Base-by-base conservation (phyloP, 1,140 invertebrate species). In the Meteorus sp. region DNA sequence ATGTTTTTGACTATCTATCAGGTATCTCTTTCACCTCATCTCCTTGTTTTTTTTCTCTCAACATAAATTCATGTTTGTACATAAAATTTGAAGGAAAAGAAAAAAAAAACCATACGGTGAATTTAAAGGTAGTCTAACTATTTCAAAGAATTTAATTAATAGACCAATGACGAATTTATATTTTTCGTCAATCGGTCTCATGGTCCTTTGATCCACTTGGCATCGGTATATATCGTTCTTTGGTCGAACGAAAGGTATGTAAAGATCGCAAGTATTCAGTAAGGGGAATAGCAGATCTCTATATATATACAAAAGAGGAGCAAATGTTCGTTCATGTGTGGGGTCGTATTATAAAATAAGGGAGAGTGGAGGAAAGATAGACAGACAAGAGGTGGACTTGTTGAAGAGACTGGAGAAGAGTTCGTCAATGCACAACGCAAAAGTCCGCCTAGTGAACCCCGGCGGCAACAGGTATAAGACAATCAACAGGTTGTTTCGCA, bases 401-500 rank as follows among this genome's bases (percentile, higher is more conserved):
- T 9, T 2, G 20, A 45, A 8, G 22, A 45, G 43, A 20, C 2
- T 17, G 19, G 41, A 35, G 31, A 29, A 39, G 51, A 35, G 51
- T 53, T 53, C 41, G n/a, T n/a, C n/a, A n/a, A 13, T 13, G n/a
- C 31, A 59, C 61, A 54, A 61, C 53, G 29, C 29, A 6, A 33
- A 33, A 39, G 35, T 39, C 65, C 65, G 56, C 4, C 35, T 39
- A 39, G 35, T 39, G 8, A 13, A 39, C 8, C 35, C 25, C 57
- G 55, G 39, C 7, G 39, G 72, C 70, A 77, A 77, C 73, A 76
- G 70, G 75, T 72, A 68, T 67, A 72, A 69, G 68, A 73, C 70
- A 69, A 65, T 72, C 72, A 73, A 77, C 75, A 75, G 73, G 72
- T 74, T 74, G 69, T 71, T 76, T 72, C 67, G 68, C 69, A 69